A percentile compares a stretch with the other conserved stretches of the same genome.
Evolutionary conservation across 2,888 invertebrate genomes (phyloP).

Genomic region (Andrena bucephala): DNA sequence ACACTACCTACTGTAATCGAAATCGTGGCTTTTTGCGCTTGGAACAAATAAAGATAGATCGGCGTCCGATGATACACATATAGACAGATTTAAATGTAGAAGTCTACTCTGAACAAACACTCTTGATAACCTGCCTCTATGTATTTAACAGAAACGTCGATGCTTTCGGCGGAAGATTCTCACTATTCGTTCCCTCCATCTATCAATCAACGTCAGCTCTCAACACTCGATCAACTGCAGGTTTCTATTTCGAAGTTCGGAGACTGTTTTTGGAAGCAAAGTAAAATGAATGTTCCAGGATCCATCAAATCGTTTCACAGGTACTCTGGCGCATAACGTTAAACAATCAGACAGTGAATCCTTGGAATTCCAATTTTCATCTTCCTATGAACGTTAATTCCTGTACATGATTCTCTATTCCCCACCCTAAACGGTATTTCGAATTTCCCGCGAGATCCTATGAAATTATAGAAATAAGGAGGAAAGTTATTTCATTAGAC

Average conservation of each 20-base stretch:
- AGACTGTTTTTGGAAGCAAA: not conserved
- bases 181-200: conserved; percentile 24
- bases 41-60: too few relatives aligned
- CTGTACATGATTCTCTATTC: not conserved
- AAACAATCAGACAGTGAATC: not conserved
- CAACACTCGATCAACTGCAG: not conserved
- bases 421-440: not conserved
- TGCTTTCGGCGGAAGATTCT: conserved; percentile 20
- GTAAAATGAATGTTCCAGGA: conserved; percentile 11
- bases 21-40: too few relatives aligned
- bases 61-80: not conserved
- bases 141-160: conserved; percentile 6
- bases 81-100: not conserved
- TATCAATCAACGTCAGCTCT: conserved; percentile 49
- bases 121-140: not conserved
- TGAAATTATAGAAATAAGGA: conserved; percentile 20
- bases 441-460: conserved; percentile 1
- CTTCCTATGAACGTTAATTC: not conserved
- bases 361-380: not conserved
- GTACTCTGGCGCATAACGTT: not conserved
- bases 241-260: not conserved
- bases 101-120: not conserved
- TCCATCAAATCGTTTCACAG: not conserved
- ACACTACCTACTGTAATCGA: too few relatives aligned
- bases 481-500: conserved; percentile 52